Base-by-base conservation (phyloP, 37 sponge, comb jelly and placozoan species). In the Mnemiopsis leidyi region DNA sequence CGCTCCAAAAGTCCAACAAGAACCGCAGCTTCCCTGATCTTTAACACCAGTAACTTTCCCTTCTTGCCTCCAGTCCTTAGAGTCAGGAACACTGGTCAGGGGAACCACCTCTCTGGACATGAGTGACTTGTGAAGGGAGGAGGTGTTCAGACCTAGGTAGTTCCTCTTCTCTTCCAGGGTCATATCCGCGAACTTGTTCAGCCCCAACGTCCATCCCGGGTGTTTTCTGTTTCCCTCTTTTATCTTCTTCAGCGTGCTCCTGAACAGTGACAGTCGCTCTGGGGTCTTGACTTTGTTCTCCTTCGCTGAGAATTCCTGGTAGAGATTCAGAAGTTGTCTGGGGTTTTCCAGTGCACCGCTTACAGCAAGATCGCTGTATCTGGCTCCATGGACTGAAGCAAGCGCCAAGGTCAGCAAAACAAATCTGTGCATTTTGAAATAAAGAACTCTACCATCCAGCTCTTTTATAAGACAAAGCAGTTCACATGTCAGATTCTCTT, bases 151-250 rank as follows among this genome's bases (percentile, higher is more conserved):
- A 23, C 75, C 75, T 5, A 71, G 75, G 20, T 71, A 71, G 30
- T 25, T 71, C 20, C 30, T n/a, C 30, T 28, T n/a, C 75, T 71
- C 75, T 25, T 71, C 75, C 75, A n/a, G 21, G n/a, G 75, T 71
- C 75, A 71, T 5, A 28, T 71, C 75, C 25, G 75, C 75, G 30
- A 71, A 71, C 75, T 71, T 71, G 75, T 71, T 71, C 75, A 71
- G 30, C 3, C 75, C 75, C 3, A 23, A 25, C 3, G 75, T 71
- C 75, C 75, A 71, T 28, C n/a, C 20, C 20, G 75, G 25, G 20
- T n/a, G 30, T 28, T 5, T n/a, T 71, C 3, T 18, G 75, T 71
- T 71, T 71, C 75, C 75, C 3, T 71, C 75, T 5, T 3, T 25
- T 13, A 71, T 71, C 75, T 18, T 71, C 75, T 71, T 71, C 75